phyloP scores from a whole-genome alignment of 2,113 vertebrate genomes.

The Mirza zaza region DNA sequence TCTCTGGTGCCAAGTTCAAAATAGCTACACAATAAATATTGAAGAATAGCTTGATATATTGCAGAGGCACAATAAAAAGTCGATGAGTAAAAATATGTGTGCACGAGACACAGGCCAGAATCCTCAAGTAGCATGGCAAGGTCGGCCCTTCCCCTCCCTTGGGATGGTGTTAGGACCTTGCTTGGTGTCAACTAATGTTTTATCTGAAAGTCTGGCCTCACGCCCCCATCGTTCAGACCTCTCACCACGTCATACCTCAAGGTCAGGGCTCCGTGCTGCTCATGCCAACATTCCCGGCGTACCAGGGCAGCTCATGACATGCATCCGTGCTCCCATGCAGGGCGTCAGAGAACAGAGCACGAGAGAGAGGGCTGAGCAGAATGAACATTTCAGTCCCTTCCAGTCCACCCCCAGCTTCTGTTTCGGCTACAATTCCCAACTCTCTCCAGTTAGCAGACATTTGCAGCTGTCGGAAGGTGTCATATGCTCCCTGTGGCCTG shows the following conservation, averaged over 20 bases:
- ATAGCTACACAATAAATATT: background rate
- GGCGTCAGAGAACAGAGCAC: background rate
- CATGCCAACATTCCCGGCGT: background rate
- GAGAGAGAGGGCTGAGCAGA: background rate
- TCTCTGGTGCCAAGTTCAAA: background rate
- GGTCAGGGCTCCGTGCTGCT: background rate
- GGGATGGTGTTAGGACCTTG: background rate
- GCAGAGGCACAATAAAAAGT: background rate
- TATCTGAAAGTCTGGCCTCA: background rate
- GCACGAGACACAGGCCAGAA: background rate
- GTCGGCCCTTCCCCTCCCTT: too few relatives aligned
- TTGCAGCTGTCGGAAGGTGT: background rate
- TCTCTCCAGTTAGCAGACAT: background rate
- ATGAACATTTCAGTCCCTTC: too few relatives aligned
- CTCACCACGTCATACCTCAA: background rate
- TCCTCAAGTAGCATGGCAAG: accelerated
- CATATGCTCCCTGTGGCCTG: background rate
- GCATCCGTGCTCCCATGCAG: accelerated
- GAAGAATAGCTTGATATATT: background rate
- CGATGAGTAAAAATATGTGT: background rate
- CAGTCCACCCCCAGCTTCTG: background rate
- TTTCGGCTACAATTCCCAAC: background rate
- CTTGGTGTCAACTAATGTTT: background rate
- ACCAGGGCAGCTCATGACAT: too few relatives aligned
- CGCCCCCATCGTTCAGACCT: background rate